Evolutionary conservation across 1,140 invertebrate species (phyloP).

Genomic region (Ceratina calcarata): DNA sequence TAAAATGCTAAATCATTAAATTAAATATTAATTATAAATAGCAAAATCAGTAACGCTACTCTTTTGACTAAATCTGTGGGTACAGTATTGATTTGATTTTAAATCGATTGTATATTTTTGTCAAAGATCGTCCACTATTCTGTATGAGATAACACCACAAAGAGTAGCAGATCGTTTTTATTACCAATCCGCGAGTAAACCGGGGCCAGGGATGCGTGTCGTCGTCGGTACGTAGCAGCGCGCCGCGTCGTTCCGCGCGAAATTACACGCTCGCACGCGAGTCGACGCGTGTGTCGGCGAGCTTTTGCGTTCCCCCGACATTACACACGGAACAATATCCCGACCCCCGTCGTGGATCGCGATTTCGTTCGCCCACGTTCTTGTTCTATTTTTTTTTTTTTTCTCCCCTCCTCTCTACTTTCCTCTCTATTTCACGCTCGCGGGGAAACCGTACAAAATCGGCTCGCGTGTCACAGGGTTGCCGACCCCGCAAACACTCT

Average conservation of each 20-base stretch:
- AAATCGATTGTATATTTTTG: too few species aligned
- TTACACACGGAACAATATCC: slow-evolving; percentile 17
- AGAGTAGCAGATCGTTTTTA: neutral
- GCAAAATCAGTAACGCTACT: too few species aligned
- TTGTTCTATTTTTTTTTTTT: neutral
- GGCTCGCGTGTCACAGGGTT: slow-evolving; percentile 40
- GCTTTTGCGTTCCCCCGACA: neutral
- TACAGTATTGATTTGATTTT: too few species aligned
- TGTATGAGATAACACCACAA: neutral
- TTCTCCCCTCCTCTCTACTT: too few species aligned
- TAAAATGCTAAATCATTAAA: too few species aligned
- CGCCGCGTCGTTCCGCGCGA: neutral
- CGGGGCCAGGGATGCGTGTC: neutral
- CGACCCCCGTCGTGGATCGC: neutral
- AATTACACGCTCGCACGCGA: slow-evolving; percentile 18
- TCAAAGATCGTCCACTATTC: neutral
- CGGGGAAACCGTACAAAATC: slow-evolving; percentile 42
- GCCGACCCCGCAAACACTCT: slow-evolving; percentile 28
- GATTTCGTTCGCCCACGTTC: neutral
- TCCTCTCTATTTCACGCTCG: neutral
- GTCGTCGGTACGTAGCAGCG: neutral
- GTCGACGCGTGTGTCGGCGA: neutral
- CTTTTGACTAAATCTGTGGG: too few species aligned
- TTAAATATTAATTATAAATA: too few species aligned
- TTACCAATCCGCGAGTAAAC: neutral